A percentile compares a stretch with the other conserved stretches of the same genome.
phyloP scores from a whole-genome alignment of 2,113 vertebrate species.

The Physeter macrocephalus region DNA sequence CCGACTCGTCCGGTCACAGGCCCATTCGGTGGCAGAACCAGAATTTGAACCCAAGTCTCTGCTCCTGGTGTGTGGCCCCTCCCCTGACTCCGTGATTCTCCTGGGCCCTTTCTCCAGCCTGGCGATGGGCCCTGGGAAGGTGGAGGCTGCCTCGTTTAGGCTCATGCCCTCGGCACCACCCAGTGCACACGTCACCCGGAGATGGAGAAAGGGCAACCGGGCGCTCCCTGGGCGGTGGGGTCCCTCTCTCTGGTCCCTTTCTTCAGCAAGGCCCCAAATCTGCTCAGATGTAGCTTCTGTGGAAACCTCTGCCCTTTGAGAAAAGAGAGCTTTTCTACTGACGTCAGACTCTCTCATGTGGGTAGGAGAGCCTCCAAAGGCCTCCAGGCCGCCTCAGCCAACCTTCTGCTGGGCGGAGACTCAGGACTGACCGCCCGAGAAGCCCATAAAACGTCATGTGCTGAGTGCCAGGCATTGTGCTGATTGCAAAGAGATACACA shows the following conservation, averaged over 20 bases:
- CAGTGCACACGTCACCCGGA: fast-evolving
- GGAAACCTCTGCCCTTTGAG: neutral
- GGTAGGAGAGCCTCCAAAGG: neutral
- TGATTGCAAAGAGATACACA: neutral
- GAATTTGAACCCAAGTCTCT: neutral
- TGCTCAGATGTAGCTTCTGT: neutral
- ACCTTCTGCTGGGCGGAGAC: neutral
- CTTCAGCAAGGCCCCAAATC: neutral
- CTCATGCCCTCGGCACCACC: neutral
- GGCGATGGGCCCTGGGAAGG: neutral
- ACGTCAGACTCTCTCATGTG: neutral
- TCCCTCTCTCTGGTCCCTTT: neutral
- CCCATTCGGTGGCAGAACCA: neutral
- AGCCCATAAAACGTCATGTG: too few relatives aligned
- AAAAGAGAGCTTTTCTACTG: neutral
- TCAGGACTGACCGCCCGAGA: neutral
- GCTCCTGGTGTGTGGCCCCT: neutral
- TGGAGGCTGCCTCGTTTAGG: fast-evolving
- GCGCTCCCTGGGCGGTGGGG: neutral
- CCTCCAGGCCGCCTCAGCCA: neutral
- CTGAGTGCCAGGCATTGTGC: too few relatives aligned
- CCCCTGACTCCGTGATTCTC: neutral
- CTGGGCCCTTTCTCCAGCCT: neutral
- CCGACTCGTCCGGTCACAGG: neutral
- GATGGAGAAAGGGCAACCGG: neutral